Conservation (phyloP, 2,797 vertebrate genomes). For the Poeciliopsis infans region DNA sequence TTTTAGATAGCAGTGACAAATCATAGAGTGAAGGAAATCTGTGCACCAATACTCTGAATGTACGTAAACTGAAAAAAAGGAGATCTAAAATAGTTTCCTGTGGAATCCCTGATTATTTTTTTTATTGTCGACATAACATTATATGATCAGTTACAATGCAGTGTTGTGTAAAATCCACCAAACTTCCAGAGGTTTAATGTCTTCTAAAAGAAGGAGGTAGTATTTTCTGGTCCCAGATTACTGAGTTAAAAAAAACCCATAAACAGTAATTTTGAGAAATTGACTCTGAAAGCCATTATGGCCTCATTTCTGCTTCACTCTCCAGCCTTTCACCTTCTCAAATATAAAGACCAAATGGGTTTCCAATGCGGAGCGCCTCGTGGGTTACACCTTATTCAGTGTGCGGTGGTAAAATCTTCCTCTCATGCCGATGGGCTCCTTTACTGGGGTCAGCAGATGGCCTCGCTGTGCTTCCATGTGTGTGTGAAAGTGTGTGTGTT, state of each 20-base stretch:
- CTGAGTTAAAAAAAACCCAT: fast-evolving
- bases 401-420: slow-evolving; percentile 58
- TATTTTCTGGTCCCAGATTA: not conserved
- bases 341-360: slow-evolving; percentile 56
- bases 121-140: not conserved
- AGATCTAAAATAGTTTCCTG: not conserved
- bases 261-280: slow-evolving; percentile 17
- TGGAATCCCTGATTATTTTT: not conserved
- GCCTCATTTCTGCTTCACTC: slow-evolving; percentile 16
- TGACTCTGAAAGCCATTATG: slow-evolving; percentile 14
- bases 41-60: not conserved
- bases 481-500: slow-evolving; percentile 6
- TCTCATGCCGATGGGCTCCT: slow-evolving; percentile 66
- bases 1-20: too few relatives aligned
- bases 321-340: slow-evolving; percentile 31
- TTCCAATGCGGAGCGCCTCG: slow-evolving; percentile 55
- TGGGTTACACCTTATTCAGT: slow-evolving; percentile 68
- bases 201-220: not conserved
- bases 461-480: slow-evolving; percentile 15
- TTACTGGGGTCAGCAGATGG: slow-evolving; percentile 73
- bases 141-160: not conserved
- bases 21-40: too few relatives aligned
- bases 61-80: not conserved
- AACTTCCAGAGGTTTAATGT: not conserved
- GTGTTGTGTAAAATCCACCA: not conserved